Conservation (phyloP, 2,797 vertebrate genomes). For the Loriculus beryllinus region DNA sequence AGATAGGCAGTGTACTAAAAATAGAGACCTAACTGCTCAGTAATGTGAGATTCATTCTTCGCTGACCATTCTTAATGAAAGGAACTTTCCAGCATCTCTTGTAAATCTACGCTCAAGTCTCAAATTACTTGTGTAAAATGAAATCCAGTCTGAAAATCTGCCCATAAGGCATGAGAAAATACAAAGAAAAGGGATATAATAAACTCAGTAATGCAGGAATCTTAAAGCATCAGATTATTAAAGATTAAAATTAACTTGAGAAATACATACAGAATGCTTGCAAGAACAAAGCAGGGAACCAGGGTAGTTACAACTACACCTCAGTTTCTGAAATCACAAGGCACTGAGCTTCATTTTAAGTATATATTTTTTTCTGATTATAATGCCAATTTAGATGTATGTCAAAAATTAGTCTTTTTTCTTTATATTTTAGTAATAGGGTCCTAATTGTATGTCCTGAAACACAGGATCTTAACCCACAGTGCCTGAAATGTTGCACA, state of each 20-base stretch:
- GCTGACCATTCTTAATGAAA: not conserved
- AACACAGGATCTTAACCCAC: not conserved
- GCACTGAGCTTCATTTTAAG: not conserved
- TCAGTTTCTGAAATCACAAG: not conserved
- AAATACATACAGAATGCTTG: not conserved
- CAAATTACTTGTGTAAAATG: not conserved
- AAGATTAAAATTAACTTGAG: not conserved
- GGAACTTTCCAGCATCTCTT: not conserved
- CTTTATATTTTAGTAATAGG: not conserved
- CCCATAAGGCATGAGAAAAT: not conserved
- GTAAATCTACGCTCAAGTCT: not conserved
- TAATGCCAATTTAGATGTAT: not conserved
- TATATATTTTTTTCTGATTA: not conserved
- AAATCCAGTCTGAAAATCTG: not conserved
- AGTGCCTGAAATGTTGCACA: rapidly evolving
- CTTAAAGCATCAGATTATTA: not conserved
- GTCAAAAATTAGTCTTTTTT: not conserved
- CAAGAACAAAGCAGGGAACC: not conserved
- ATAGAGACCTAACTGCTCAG: not conserved
- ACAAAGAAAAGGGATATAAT: not conserved
- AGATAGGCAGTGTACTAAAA: not conserved
- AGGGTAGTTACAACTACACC: not conserved
- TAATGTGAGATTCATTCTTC: not conserved
- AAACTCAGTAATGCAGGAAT: not conserved
- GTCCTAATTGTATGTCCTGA: not conserved